Conservation (phyloP, 2,888 invertebrate genomes). For the Alitta virens region DNA sequence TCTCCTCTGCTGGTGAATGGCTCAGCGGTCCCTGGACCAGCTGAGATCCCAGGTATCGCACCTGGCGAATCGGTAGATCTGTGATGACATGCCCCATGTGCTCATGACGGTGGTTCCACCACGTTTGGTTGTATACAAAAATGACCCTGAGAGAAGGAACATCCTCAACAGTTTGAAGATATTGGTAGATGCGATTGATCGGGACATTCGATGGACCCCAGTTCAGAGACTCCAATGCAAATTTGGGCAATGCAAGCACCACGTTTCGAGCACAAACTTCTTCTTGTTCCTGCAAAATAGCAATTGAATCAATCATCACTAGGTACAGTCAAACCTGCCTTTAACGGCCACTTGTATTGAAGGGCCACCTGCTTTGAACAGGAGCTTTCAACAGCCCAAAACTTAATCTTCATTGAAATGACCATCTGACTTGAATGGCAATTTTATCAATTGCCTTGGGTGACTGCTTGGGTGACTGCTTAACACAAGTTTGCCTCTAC, state of each 20-base stretch:
- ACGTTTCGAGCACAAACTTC: slow-evolving; percentile 19
- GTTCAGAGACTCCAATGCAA: slow-evolving; percentile 7
- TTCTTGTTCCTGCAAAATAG: slow-evolving; percentile 11
- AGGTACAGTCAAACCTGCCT: too few species aligned
- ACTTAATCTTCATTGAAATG: too few species aligned
- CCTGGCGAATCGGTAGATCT: slow-evolving; percentile 16
- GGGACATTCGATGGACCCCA: slow-evolving; percentile 13
- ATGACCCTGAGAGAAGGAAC: slow-evolving; percentile 19
- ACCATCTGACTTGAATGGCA: too few species aligned
- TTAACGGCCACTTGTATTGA: too few species aligned
- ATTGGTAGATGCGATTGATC: not conserved
- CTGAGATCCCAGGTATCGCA: slow-evolving; percentile 1
- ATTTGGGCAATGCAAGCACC: slow-evolving; percentile 22
- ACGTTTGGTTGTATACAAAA: slow-evolving; percentile 13
- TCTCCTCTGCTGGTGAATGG: not conserved
- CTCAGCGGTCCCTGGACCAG: not conserved
- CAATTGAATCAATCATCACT: too few species aligned
- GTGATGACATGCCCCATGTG: slow-evolving; percentile 5
- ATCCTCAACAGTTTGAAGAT: slow-evolving; percentile 6
- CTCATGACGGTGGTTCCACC: slow-evolving; percentile 2
- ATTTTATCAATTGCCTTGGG: too few species aligned
- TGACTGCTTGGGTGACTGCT: too few species aligned
- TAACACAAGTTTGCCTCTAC: too few species aligned
- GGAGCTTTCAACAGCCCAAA: too few species aligned
- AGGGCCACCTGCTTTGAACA: too few species aligned